phyloP scores from a whole-genome alignment of 1,140 invertebrate species.

The Drosophila aff. region DNA sequence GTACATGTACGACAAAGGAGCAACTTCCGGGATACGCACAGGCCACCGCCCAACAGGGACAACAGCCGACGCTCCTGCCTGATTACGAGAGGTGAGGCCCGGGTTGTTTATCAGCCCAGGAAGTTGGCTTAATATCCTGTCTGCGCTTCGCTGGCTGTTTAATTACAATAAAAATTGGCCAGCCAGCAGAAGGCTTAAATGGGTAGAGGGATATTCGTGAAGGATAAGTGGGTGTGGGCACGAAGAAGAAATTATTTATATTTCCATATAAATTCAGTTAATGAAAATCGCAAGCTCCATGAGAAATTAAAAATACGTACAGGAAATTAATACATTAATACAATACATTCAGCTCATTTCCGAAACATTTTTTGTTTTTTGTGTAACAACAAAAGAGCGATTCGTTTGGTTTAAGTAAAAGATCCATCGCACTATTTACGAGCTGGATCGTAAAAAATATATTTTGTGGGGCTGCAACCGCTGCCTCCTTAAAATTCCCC shows the following conservation, averaged over 20 bases:
- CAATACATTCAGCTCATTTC: not conserved
- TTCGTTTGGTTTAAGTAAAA: conserved; percentile 15
- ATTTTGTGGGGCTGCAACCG: conserved; percentile 50
- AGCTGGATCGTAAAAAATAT: conserved; percentile 43
- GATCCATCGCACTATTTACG: conserved; percentile 51
- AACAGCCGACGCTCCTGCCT: conserved; percentile 70
- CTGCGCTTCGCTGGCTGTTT: conserved; percentile 74
- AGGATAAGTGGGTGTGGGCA: not conserved
- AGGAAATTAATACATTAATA: not conserved
- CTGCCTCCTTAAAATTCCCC: conserved; percentile 31
- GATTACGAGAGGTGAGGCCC: conserved; percentile 84
- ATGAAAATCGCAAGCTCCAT: not conserved
- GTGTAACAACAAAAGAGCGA: not conserved
- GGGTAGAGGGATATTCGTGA: not conserved
- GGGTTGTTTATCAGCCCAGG: conserved; percentile 69
- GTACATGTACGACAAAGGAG: conserved; percentile 78
- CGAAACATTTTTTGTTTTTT: not conserved
- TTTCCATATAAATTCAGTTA: conserved; percentile 1
- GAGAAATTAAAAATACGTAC: not conserved
- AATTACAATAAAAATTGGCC: conserved; percentile 76
- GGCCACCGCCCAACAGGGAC: conserved; percentile 71
- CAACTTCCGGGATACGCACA: conserved; percentile 84
- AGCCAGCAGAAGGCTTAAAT: conserved; percentile 53
- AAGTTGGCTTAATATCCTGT: conserved; percentile 81
- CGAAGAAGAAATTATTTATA: conserved; percentile 3